Evolutionary conservation across 2,113 vertebrate genomes (phyloP), one percentile per base, ranked within the genome.

Genomic region (Merops nubicus): DNA sequence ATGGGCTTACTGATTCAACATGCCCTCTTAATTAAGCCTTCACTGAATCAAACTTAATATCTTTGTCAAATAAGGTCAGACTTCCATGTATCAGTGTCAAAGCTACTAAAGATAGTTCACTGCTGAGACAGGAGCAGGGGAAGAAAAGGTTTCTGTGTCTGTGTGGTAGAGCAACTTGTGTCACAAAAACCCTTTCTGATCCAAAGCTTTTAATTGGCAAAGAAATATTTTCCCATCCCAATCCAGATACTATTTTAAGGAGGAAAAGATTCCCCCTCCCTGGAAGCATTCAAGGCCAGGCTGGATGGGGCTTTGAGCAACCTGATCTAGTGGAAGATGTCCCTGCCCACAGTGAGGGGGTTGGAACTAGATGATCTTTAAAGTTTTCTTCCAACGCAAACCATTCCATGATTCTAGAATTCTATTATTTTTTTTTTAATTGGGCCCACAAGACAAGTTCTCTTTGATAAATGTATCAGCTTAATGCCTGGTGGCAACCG

Each of bases 51-150:
- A 93, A 69, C 51, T 77, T 96, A 93, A 90, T 86, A 70, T 85
- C 48, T 93, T 45, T 95, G 65, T 91, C 87, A 93, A 81, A 78
- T 94, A 95, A 96, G 75, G 74, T 81, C 73, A 85, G 75, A 34
- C 90, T 89, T 94, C 74, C 84, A 97, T 72, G 94, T 40, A 36
- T 94, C 96, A 95, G 82, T 97, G 73, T 97, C 74, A 97, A 63
- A 95, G 36, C 57, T 79, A 45, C 76, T 96, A 89, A 91, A 89
- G 81, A 85, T 80, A 92, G 64, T 85, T 72, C 43, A 19, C 29
- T 85, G 45, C n/a, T 51, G 60, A 85, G 67, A 50, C 3, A 77
- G 48, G 81, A 88, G 15, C 15, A n/a, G 51, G 51, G 0, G 1
- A 22, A 15, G 19, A 18, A 26, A 56, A n/a, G 22, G 60, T 81